These are phyloP conservation scores for Stomatorhinus walkeri DNA, from an alignment of 2,797 vertebrate genomes.

Conservation along the genomic window DNA sequence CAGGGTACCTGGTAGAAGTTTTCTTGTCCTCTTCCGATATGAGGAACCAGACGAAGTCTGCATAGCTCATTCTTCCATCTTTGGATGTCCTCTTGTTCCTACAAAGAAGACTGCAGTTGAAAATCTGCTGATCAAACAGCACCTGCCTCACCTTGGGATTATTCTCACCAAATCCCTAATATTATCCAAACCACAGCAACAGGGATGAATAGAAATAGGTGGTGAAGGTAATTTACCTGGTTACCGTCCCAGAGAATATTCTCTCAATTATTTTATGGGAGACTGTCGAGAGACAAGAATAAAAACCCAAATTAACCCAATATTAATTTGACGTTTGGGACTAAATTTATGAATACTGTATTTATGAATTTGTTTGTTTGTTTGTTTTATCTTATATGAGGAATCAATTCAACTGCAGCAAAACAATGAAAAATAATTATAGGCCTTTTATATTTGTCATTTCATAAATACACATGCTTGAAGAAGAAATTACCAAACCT, in stretches of 20 bases:
- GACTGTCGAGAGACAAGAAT: slow-evolving; percentile 64
- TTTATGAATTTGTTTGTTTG: not conserved
- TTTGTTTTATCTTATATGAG: not conserved
- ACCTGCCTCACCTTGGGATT: not conserved
- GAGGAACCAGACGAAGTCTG: slow-evolving; percentile 95
- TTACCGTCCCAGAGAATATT: slow-evolving; percentile 93
- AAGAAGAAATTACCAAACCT: not conserved
- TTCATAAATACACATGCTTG: not conserved
- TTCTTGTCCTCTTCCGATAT: slow-evolving; percentile 97
- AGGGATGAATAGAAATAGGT: not conserved
- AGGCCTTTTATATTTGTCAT: not conserved
- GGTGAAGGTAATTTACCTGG: slow-evolving; percentile 58
- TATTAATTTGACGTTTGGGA: not conserved
- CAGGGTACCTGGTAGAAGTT: slow-evolving; percentile 75
- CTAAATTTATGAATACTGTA: not conserved
- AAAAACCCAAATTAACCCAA: not conserved
- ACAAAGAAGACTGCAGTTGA: slow-evolving; percentile 10
- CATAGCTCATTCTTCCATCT: slow-evolving; percentile 77
- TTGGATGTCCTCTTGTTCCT: slow-evolving; percentile 73
- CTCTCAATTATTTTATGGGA: slow-evolving; percentile 85
- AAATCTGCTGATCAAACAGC: not conserved
- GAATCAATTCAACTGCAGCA: not conserved
- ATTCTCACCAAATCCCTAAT: not conserved
- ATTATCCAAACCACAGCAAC: not conserved
- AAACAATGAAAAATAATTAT: not conserved